phyloP scores from a whole-genome alignment of 1,140 invertebrate species.

The Tribolium madens region DNA sequence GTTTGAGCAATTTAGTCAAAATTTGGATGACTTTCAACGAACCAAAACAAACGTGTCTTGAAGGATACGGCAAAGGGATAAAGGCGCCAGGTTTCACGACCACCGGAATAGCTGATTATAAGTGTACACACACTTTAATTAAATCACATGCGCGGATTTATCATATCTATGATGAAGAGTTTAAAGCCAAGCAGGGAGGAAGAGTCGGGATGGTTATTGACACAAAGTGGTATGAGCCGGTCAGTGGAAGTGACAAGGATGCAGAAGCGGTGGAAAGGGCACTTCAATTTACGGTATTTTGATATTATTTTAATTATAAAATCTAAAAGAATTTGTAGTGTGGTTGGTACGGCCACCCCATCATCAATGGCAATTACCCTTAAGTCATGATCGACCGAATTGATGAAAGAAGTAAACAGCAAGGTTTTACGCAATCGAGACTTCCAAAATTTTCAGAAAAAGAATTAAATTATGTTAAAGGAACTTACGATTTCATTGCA shows the following conservation, averaged over 20 bases:
- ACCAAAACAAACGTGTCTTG: slow-evolving; percentile 64
- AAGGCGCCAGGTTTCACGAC: slow-evolving; percentile 66
- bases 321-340: slow-evolving; percentile 60
- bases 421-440: slow-evolving; percentile 71
- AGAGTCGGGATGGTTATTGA: slow-evolving; percentile 49
- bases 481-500: slow-evolving; percentile 73
- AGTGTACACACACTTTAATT: slow-evolving; percentile 69
- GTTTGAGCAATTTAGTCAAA: slow-evolving; percentile 68
- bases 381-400: slow-evolving; percentile 72
- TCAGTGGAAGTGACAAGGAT: slow-evolving; percentile 4
- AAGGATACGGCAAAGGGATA: slow-evolving; percentile 48
- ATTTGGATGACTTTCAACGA: slow-evolving; percentile 61
- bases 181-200: slow-evolving; percentile 60
- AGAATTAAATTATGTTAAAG: slow-evolving; percentile 70
- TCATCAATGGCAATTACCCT: slow-evolving; percentile 73
- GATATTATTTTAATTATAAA: background rate
- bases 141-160: slow-evolving; percentile 66
- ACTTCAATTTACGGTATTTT: slow-evolving; percentile 2
- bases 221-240: slow-evolving; percentile 45
- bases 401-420: slow-evolving; percentile 69
- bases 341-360: slow-evolving; percentile 67
- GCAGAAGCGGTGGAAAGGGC: slow-evolving; percentile 11
- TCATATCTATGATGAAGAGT: slow-evolving; percentile 67
- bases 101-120: slow-evolving; percentile 68
- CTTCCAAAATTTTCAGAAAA: slow-evolving; percentile 73